Evolutionary conservation across 2,797 vertebrate species (phyloP), one percentile per base, ranked within the genome.

Genomic region (Cynodonichthys magdalenae): DNA sequence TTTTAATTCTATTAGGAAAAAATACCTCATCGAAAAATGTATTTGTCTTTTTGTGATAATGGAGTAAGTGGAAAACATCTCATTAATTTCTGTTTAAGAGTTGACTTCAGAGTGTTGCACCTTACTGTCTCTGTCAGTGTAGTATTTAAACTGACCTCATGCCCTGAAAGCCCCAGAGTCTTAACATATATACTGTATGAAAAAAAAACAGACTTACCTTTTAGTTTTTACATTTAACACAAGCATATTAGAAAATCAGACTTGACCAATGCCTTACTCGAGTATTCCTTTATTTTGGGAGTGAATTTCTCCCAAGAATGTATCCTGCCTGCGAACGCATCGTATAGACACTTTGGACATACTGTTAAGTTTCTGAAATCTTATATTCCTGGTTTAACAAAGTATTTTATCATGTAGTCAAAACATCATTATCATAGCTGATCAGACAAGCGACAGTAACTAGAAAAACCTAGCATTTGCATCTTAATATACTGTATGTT

Each of bases 251-350:
- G 41, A 63, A 50, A 42, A 80, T 62, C 64, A 53, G 24, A 76
- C 63, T 63, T 71, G 63, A 77, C 75, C 67, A 51, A 44, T 50
- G 76, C 82, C 84, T 87, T 82, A 84, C 69, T 34, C 29, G 75
- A 59, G 59, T 74, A 75, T 84, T 71, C 63, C 57, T 72, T 45
- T 68, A 45, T 70, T 62, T 65, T 66, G 51, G 53, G 61, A 62
- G 54, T 66, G n/a, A 14, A 1, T 66, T 62, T 82, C 66, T 69
- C 58, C 63, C 54, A 15, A 62, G 85, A 79, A 86, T 86, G 80
- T 87, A 83, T 76, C 45, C 49, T 66, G 53, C 54, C 76, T 49
- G 46, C 51, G 18, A 67, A 27, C 48, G 63, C 63, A 59, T 17
- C 11, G 34, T 72, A 58, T 49, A 53, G 50, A 60, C 14, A 39